Evolutionary conservation across 1,140 invertebrate species (phyloP), one percentile per base, ranked within the genome.

Genomic region (Micrasema minimum): DNA sequence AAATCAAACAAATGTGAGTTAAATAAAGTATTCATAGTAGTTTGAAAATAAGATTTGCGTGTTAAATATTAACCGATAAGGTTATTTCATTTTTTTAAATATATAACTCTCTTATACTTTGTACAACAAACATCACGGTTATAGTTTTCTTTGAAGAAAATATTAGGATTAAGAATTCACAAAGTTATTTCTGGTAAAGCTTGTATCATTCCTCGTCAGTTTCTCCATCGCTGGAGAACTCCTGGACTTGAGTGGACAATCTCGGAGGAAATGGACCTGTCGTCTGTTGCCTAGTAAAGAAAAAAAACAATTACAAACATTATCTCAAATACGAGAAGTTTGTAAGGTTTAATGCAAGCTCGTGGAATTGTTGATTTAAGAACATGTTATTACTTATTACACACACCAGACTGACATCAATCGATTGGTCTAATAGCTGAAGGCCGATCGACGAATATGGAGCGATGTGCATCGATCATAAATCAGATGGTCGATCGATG

Each of bases 141-240:
- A 23, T 61, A 41, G 38, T 61, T 64, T n/a, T 64, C 22, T 45
- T 26, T 46, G 18, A 64, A 22, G 59, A 57, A 64, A 64, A 46
- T 46, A 46, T 66, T 43, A 53, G 3, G 26, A 31, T 31, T 31
- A 31, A 31, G 26, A 31, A 31, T 31, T 31, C 26, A 31, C 7
- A 7, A 31, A 31, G 7, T 31, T 31, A 31, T 31, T 31, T 31
- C 26, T 31, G 26, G 7, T 31, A 31, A 31, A 31, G 26, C 5
- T 23, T 76, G 35, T 64, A 78, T 86, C 89, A 93, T 86, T 94
- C 92, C 78, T 95, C 93, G 80, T 96, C 94, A 31, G 93, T 93
- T 78, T 96, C 94, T 22, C 93, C 92, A 78, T 96, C 95, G 82
- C 93, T 96, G 91, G 95, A 85, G 93, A 95, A 85, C 89, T 91